These are phyloP conservation scores for Nansenia antarctica DNA, from an alignment of 2,113 vertebrate species.

Conservation along the genomic window DNA sequence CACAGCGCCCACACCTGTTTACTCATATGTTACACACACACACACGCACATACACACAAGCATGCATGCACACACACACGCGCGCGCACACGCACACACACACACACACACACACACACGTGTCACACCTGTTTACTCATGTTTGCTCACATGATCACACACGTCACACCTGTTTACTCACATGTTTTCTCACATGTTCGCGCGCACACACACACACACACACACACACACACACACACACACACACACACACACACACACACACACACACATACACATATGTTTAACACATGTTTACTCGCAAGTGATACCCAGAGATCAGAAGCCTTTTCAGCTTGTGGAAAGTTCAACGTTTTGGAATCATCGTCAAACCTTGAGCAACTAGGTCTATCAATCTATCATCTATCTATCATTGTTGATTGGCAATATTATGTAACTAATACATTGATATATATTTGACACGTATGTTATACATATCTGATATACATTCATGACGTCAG, in stretches of 20 bases:
- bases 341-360: neutral
- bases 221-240: neutral
- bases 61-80: neutral
- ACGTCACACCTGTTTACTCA: neutral
- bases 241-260: neutral
- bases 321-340: neutral
- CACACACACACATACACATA: neutral
- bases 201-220: too few species aligned
- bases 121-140: slow-evolving; percentile 2
- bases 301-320: neutral
- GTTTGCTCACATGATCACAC: neutral
- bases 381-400: too few species aligned
- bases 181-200: too few species aligned
- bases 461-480: too few species aligned
- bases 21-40: neutral
- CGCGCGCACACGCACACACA: neutral
- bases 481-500: too few species aligned
- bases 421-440: too few species aligned
- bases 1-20: slow-evolving; percentile 7
- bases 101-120: neutral
- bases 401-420: too few species aligned
- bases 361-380: neutral
- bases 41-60: neutral
- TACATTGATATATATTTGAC: too few species aligned
- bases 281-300: too few species aligned